Evolutionary conservation across 2,113 vertebrate species (phyloP).

Genomic region (Ochotona curzoniae): DNA sequence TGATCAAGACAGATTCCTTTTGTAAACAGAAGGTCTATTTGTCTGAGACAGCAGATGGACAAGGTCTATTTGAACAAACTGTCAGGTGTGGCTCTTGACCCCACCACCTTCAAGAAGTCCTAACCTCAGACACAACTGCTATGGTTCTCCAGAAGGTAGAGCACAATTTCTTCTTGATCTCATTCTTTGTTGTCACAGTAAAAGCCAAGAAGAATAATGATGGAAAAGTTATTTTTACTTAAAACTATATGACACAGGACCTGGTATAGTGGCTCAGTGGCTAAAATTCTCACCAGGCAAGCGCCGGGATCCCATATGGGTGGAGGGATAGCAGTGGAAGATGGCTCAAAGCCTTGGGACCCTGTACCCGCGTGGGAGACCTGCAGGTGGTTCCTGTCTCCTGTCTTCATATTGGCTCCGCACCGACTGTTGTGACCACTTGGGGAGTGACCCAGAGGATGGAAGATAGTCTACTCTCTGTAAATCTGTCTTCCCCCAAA

Average conservation of each 20-base stretch:
- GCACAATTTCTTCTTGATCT: neutral
- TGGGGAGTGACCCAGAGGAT: no score
- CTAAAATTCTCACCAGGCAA: no score
- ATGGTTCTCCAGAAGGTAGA: neutral
- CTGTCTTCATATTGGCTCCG: no score
- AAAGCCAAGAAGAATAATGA: neutral
- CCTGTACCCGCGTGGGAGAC: no score
- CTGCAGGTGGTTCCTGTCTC: no score
- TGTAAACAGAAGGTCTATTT: neutral
- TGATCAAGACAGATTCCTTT: neutral
- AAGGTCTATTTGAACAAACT: slow-evolving; percentile 58
- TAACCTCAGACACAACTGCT: slow-evolving; percentile 20
- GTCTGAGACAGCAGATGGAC: slow-evolving; percentile 56
- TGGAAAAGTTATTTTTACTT: slow-evolving; percentile 45
- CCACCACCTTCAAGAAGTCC: neutral
- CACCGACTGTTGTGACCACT: no score
- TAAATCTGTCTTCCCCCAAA: no score
- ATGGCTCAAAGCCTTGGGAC: no score
- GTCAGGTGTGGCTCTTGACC: slow-evolving; percentile 27
- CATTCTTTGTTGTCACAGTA: neutral
- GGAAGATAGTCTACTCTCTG: no score
- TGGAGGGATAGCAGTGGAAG: no score
- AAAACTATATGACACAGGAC: neutral
- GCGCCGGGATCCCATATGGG: no score
- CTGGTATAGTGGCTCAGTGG: no score